Evolutionary conservation across 1,140 invertebrate species (phyloP), one percentile per base, ranked within the genome.

Genomic region (Danaus plexippus): DNA sequence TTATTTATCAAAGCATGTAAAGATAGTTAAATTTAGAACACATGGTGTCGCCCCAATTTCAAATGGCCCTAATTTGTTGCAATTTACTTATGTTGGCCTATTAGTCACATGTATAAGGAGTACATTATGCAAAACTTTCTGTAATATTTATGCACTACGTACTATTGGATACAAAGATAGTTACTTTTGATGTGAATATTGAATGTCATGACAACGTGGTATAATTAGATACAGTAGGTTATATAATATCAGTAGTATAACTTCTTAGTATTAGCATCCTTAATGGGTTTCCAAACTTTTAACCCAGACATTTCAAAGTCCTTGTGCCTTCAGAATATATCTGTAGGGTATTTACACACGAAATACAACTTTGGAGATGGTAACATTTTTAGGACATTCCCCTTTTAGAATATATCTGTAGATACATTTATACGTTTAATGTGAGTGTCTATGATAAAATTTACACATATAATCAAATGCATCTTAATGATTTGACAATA

Each of bases 321-420:
- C 65, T 67, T 70, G 68, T 70, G 68, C 68, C 68, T 70, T 70
- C 61, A 59, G 52, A 63, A 61, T 63, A 67, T 45, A 62, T 57
- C 63, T 61, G 48, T 63, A 60, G 48, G 58, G 54, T 52, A 55
- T 52, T 53, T 41, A 50, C 41, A 54, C 13, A 57, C 9, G 15
- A 10, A 12, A 9, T 22, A 18, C 22, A n/a, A 46, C 9, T 45
- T 11, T 12, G 41, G 11, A 8, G 12, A 50, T 12, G 47, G n/a
- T 50, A 43, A 13, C 13, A 32, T 48, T 54, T 54, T 13, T 41
- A 46, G 43, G 43, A 32, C 22, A 32, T 32, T 32, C 22, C 22
- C 22, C 22, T 32, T 32, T 32, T 32, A 32, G 22, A 32, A 32
- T 32, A 32, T 32, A 32, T 6, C 22, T 32, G 22, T 32, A 32